A percentile compares a stretch with the other conserved stretches of the same genome.
Evolutionary conservation across 2,797 vertebrate genomes (phyloP).

Genomic region (Sebastes trivittatus): DNA sequence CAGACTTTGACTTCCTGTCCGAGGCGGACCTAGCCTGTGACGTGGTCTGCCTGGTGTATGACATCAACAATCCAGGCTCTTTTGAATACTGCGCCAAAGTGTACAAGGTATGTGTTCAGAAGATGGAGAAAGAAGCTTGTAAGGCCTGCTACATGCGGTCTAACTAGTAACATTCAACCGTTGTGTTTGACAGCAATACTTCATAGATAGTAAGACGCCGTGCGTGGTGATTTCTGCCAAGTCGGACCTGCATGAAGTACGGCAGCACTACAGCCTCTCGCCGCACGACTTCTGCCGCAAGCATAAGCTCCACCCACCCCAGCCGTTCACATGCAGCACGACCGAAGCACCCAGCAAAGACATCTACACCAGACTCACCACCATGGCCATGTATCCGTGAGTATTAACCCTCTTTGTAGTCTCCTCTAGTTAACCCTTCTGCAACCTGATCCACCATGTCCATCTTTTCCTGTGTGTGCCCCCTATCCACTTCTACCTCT

Average conservation of each 20-base stretch:
- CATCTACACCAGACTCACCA: slow-evolving; percentile 96
- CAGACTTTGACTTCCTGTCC: slow-evolving; percentile 91
- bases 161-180: fast-evolving
- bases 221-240: slow-evolving; percentile 94
- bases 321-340: slow-evolving; percentile 93
- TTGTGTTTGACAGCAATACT: slow-evolving; percentile 89
- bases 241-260: slow-evolving; percentile 94
- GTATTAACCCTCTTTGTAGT: slow-evolving; percentile 70
- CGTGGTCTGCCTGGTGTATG: slow-evolving; percentile 95
- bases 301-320: slow-evolving; percentile 98
- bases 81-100: slow-evolving; percentile 96
- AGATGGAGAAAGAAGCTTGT: background rate
- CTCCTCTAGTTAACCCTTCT: background rate
- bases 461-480: background rate
- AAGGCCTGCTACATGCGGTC: no score
- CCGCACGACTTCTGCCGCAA: slow-evolving; percentile 95
- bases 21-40: slow-evolving; percentile 91
- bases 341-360: slow-evolving; percentile 90
- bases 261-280: slow-evolving; percentile 90
- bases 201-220: slow-evolving; percentile 95
- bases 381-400: slow-evolving; percentile 99
- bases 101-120: slow-evolving; percentile 87
- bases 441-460: background rate
- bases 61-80: slow-evolving; percentile 91
- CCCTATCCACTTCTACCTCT: background rate